Evolutionary conservation across 2,797 vertebrate species (phyloP), one percentile per base, ranked within the genome.

Genomic region (Lerista edwardsae): DNA sequence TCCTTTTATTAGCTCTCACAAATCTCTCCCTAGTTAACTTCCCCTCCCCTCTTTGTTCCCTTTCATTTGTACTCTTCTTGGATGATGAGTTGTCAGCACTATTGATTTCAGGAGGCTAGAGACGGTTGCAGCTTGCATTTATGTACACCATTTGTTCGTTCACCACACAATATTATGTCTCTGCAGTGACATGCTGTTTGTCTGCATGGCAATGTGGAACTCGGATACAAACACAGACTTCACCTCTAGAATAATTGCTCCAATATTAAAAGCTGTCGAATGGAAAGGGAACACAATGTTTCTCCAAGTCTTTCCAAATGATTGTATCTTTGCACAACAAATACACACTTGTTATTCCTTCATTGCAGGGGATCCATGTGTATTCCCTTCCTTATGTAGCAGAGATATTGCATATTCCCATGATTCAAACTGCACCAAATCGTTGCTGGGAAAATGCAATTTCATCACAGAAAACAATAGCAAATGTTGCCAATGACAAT

Each of bases 111-210:
- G 41, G 83, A 84, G 74, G 82, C 80, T 1, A 0, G 80, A 86
- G 68, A 81, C 57, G 62, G 88, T 25, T 86, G 85, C 90, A 94
- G 92, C 87, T 87, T 81, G 93, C 76, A 84, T 90, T 89, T 69
- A 78, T 74, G 76, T 80, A 84, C 87, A 47, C 84, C 55, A 0
- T 88, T 87, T 92, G 61, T 86, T 86, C 85, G 82, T 83, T 93
- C 82, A 67, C 80, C 72, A 1, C 84, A 76, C 6, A 68, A 82
- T 89, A 91, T 77, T 0, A 0, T 3, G 0, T 86, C 78, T 89
- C 84, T 67, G 23, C 1, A 0, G 78, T 89, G 90, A 84, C 90
- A 85, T 0, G 0, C 73, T 87, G 82, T 71, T 82, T 73, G 68
- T 65, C 82, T 84, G 62, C 75, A 31, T 0, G 0, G 68, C 0